Conservation (phyloP, 2,888 invertebrate genomes). For the Coelogynopora nodosa region DNA sequence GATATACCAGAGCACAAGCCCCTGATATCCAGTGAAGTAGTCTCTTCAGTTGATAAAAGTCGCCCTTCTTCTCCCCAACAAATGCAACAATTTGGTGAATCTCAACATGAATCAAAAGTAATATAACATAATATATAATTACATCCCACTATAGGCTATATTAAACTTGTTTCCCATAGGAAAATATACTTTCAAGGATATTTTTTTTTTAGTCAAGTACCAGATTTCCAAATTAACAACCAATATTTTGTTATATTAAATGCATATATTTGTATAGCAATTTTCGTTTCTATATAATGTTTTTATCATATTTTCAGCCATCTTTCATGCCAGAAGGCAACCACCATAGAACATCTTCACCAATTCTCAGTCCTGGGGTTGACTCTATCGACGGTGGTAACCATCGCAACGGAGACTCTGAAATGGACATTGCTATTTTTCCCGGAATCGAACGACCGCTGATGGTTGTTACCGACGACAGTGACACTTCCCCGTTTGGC, state of each 20-base stretch:
- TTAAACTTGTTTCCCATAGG: background rate
- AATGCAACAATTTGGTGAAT: background rate
- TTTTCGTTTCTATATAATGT: no score
- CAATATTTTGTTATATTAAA: no score
- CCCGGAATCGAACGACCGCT: background rate
- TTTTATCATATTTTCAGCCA: no score
- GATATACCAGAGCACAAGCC: constrained; percentile 18
- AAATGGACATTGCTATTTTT: background rate
- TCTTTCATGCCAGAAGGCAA: no score
- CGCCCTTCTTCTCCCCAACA: background rate
- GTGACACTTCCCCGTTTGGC: background rate
- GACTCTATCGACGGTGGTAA: background rate
- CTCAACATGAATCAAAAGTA: background rate
- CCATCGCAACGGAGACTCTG: background rate
- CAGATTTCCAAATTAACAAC: no score
- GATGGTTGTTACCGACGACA: background rate
- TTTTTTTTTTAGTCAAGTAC: no score
- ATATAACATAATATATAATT: background rate
- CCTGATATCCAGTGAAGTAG: background rate
- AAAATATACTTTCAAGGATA: no score
- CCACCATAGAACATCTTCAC: background rate
- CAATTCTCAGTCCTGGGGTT: background rate
- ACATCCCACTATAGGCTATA: background rate
- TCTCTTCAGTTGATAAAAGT: background rate
- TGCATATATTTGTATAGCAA: no score